Evolutionary conservation across 2,888 invertebrate genomes (phyloP).

Genomic region (Uropetala carovei): DNA sequence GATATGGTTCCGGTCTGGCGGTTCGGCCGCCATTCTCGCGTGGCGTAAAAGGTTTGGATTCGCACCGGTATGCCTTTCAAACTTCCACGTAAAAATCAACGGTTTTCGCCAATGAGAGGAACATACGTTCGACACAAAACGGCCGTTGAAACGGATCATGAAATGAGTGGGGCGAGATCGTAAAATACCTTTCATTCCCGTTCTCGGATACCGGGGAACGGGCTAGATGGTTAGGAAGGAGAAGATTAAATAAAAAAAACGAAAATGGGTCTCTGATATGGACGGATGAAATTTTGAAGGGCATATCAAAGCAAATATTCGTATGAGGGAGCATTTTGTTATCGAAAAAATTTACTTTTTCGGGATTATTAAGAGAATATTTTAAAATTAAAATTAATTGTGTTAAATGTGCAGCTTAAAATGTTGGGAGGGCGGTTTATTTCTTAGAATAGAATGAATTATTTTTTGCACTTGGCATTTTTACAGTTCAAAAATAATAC

Average conservation of each 20-base stretch:
- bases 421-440: too few species aligned
- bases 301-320: not conserved
- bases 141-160: not conserved
- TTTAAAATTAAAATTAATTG: too few species aligned
- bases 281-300: not conserved
- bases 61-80: not conserved
- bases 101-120: constrained; percentile 6
- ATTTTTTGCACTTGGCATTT: too few species aligned
- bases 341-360: not conserved
- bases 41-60: not conserved
- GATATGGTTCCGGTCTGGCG: not conserved
- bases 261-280: not conserved
- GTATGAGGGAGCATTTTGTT: not conserved
- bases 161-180: not conserved
- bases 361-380: not conserved
- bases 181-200: constrained; percentile 13
- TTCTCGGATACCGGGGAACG: not conserved
- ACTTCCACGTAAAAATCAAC: not conserved
- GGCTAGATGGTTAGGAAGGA: not conserved
- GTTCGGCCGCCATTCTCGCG: not conserved
- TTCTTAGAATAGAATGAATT: too few species aligned
- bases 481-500: too few species aligned
- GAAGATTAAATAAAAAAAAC: not conserved
- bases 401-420: too few species aligned
- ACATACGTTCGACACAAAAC: not conserved